A percentile compares a stretch with the other conserved stretches of the same genome.
phyloP scores from a whole-genome alignment of 2,113 vertebrate species.

The Gadus chalcogrammus region DNA sequence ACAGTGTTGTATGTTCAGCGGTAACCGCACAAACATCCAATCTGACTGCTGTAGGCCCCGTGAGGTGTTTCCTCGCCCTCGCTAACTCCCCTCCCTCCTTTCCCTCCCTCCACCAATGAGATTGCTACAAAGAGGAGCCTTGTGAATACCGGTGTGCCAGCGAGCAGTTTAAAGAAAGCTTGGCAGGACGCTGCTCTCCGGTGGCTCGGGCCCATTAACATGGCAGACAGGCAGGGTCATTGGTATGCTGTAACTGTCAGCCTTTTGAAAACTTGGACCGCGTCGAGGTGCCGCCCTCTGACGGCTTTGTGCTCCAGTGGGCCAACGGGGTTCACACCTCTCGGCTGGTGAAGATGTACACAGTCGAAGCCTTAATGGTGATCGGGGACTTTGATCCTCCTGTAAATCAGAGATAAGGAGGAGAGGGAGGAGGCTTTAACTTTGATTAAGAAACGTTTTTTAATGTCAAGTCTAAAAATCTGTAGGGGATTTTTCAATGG shows the following conservation, averaged over 20 bases:
- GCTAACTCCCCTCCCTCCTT: too few relatives aligned
- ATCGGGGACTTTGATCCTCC: slow-evolving; percentile 34
- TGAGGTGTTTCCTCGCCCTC: slow-evolving; percentile 47
- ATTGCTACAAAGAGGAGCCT: slow-evolving; percentile 49
- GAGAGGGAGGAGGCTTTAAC: too few relatives aligned
- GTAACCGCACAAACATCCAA: slow-evolving; percentile 65
- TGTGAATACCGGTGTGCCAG: slow-evolving; percentile 62
- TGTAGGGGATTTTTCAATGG: too few relatives aligned
- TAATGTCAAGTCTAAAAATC: too few relatives aligned
- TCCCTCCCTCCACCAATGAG: slow-evolving; percentile 40
- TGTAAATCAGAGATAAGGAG: slow-evolving; percentile 15
- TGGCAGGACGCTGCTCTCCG: slow-evolving; percentile 53
- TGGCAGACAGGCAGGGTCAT: slow-evolving; percentile 58
- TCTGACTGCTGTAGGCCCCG: slow-evolving; percentile 48
- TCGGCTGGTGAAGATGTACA: slow-evolving; percentile 56
- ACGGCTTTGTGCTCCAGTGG: slow-evolving; percentile 21
- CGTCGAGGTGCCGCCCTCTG: slow-evolving; percentile 3
- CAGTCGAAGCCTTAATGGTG: slow-evolving; percentile 43
- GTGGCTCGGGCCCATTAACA: slow-evolving; percentile 61
- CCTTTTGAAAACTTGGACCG: slow-evolving; percentile 58
- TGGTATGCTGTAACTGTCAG: slow-evolving; percentile 63
- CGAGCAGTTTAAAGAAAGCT: slow-evolving; percentile 54
- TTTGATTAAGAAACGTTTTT: too few relatives aligned
- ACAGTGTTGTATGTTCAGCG: slow-evolving; percentile 56
- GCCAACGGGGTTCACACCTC: slow-evolving; percentile 51